Base-by-base conservation (phyloP, 2,113 vertebrate genomes). In the Eubucco bourcierii region DNA sequence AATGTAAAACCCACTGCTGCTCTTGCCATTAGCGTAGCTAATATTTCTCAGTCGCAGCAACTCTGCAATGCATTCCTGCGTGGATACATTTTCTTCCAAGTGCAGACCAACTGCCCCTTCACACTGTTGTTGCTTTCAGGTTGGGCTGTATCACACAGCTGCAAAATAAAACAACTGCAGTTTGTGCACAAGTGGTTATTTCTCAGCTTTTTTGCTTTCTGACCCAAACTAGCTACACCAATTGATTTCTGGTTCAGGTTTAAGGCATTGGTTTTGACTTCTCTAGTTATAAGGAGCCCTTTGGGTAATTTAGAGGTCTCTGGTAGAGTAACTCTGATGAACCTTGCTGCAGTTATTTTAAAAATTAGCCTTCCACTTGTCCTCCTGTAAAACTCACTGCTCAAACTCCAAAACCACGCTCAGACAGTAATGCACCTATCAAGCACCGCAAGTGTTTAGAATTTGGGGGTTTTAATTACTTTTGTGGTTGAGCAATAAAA, bases 1-100 rank as follows among this genome's bases (percentile, higher is more conserved):
- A 96, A 92, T 55, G 88, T 59, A 52, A 84, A 91, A 93, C 76
- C 60, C 77, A 73, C 46, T 52, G 55, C 44, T 87, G 58, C 71
- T 74, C 78, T 73, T 77, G 34, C 41, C 37, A 80, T 56, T 77
- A 88, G 60, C 61, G 52, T 6, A 68, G 64, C 47, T 80, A 88
- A 13, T 66, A 92, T 52, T 92, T 88, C 64, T 55, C 59, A 76
- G 60, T 34, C 55, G 70, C 76, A 52, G 55, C 52, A 87, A 55
- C 17, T 23, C 31, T 67, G 63, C 67, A 73, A 6, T 33, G 8
- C n/a, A 52, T 31, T 68, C 39, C 55, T 84, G 68, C 76, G 46
- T 34, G 72, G 23, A 50, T 68, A 84, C 29, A 65, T 90, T 78
- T 29, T 64, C 27, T 77, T 72, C 37, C 53, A 55, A 65, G 19